These are phyloP conservation scores for Deladenus siricidicola DNA, from an alignment of 2,888 invertebrate species.

Conservation along the genomic window DNA sequence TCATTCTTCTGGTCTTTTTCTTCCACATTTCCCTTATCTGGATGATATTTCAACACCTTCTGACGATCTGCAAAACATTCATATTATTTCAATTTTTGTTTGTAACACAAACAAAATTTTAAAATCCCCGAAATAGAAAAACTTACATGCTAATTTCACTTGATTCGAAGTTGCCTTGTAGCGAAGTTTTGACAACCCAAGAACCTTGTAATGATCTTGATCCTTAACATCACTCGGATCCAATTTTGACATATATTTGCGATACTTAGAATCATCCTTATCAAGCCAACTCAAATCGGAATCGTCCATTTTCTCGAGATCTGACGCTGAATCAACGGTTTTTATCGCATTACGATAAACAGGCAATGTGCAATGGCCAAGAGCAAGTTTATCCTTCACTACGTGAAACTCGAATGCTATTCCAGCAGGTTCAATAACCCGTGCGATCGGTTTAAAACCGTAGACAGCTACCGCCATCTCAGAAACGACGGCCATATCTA, in stretches of 20 bases:
- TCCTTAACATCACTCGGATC: constrained; percentile 58
- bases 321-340: constrained; percentile 9
- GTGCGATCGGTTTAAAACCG: no score
- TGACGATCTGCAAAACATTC: constrained; percentile 61
- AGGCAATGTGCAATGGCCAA: constrained; percentile 38
- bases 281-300: constrained; percentile 33
- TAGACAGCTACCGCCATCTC: no score
- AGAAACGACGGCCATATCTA: no score
- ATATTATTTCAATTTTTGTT: no score
- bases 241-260: constrained; percentile 42
- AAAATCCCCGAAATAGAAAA: no score
- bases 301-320: constrained; percentile 9
- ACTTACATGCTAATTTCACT: constrained; percentile 83
- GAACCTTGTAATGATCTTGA: constrained; percentile 88
- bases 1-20: constrained; percentile 71
- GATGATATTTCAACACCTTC: constrained; percentile 88
- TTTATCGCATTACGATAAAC: constrained; percentile 26
- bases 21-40: constrained; percentile 84
- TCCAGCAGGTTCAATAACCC: no score
- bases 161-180: constrained; percentile 81
- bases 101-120: constrained; percentile 7
- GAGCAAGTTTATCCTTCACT: constrained; percentile 35
- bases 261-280: constrained; percentile 45
- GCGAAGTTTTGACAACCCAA: constrained; percentile 76
- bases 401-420: constrained; percentile 8